phyloP scores from a whole-genome alignment of 1,140 invertebrate species.

The Antheraea mylitta region DNA sequence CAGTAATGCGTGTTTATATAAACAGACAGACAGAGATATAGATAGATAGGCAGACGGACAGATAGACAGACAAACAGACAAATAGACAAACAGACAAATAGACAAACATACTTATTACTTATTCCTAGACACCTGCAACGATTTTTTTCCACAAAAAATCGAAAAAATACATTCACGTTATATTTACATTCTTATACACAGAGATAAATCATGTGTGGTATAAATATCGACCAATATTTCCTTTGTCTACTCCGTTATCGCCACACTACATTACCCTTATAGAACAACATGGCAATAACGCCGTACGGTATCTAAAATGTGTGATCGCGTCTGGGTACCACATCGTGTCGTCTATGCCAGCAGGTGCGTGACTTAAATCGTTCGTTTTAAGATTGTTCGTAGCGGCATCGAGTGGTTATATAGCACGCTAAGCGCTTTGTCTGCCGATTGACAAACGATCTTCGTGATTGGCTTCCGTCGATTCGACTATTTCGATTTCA shows the following conservation, averaged over 20 bases:
- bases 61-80: no score
- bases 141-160: no score
- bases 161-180: no score
- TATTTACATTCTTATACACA: no score
- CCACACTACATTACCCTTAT: neutral
- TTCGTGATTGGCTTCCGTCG: slow-evolving; percentile 44
- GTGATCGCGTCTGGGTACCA: slow-evolving; percentile 31
- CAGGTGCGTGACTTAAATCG: slow-evolving; percentile 41
- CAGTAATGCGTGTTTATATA: no score
- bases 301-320: slow-evolving; percentile 23
- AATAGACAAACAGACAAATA: no score
- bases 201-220: neutral
- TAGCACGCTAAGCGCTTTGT: slow-evolving; percentile 53
- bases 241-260: slow-evolving; percentile 8
- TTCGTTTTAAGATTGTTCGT: slow-evolving; percentile 33
- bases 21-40: no score
- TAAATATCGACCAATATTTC: neutral
- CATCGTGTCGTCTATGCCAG: slow-evolving; percentile 21
- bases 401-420: slow-evolving; percentile 48
- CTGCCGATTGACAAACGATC: slow-evolving; percentile 49
- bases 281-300: neutral
- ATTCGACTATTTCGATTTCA: slow-evolving; percentile 36
- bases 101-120: no score
- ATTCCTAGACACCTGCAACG: no score
- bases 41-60: no score